Base-by-base conservation (phyloP, 2,888 invertebrate genomes). In the Andrena bucephala region DNA sequence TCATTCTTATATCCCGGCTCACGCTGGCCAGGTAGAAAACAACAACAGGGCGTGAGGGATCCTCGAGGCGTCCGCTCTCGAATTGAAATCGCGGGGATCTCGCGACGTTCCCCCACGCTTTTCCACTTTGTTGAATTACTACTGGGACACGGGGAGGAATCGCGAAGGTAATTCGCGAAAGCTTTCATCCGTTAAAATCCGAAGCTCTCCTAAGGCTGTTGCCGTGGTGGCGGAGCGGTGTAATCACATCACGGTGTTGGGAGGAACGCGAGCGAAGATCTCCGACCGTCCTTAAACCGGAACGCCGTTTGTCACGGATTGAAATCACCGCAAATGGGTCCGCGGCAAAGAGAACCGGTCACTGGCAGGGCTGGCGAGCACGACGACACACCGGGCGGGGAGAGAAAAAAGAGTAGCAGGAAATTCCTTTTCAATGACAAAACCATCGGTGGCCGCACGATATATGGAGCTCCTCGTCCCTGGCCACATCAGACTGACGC, bases 101-200 rank as follows among this genome's bases (percentile, higher is more conserved):
- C 69, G 27, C 10, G 27, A 16, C n/a, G 48, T 16, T 16, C 16
- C 13, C 42, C 27, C 57, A 27, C 50, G 81, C 79, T 81, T 73
- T 54, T 87, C 82, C 86, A 90, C 87, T 90, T 86, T 87, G 85
- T 84, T 83, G 88, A 89, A 90, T 90, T 89, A 90, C 87, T 87
- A 84, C 86, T 81, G 88, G 89, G 88, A 90, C 85, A 81, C 77
- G 31, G 48, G 4, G 59, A 24, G 65, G 4, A 33, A 36, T 33
- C 54, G 50, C 42, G 36, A 29, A 48, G 33, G 74, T 84, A 84
- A 86, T 84, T 85, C 82, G 84, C 76, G 80, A 80, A 69, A 86
- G 85, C 86, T 86, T 86, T 86, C 86, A 85, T 81, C 85, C 81
- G 77, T 85, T 85, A 85, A 85, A 85, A 83, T 76, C 75, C 74